Evolutionary conservation across 2,113 vertebrate genomes (phyloP).

Genomic region (Sylvia atricapilla): DNA sequence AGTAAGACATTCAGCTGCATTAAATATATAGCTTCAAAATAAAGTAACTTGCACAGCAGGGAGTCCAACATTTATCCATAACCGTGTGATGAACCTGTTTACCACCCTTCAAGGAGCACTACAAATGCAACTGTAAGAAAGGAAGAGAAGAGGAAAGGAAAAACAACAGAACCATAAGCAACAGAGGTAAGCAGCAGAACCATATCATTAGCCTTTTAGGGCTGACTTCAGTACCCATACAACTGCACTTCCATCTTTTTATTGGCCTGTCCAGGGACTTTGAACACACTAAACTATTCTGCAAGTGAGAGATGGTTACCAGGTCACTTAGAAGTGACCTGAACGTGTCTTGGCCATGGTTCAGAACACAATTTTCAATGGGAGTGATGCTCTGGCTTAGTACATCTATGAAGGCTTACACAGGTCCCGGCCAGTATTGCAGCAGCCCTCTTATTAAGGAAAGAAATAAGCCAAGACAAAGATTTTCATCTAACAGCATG

Average conservation of each 20-base stretch:
- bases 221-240: background rate
- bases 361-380: background rate
- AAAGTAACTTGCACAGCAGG: background rate
- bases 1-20: background rate
- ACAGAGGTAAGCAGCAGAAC: fast-evolving
- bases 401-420: background rate
- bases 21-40: background rate
- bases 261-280: background rate
- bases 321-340: background rate
- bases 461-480: background rate
- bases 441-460: background rate
- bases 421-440: background rate
- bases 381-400: background rate
- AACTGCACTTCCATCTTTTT: background rate
- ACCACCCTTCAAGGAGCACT: background rate
- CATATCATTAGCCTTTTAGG: too few relatives aligned
- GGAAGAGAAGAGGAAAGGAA: background rate
- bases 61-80: background rate
- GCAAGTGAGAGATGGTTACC: background rate
- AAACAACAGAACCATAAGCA: background rate
- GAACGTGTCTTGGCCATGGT: background rate
- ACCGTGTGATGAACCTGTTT: fast-evolving
- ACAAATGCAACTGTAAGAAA: fast-evolving
- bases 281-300: background rate
- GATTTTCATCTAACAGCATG: background rate